These are phyloP conservation scores for Perdita meconis DNA, from an alignment of 2,888 invertebrate species.

Conservation along the genomic window DNA sequence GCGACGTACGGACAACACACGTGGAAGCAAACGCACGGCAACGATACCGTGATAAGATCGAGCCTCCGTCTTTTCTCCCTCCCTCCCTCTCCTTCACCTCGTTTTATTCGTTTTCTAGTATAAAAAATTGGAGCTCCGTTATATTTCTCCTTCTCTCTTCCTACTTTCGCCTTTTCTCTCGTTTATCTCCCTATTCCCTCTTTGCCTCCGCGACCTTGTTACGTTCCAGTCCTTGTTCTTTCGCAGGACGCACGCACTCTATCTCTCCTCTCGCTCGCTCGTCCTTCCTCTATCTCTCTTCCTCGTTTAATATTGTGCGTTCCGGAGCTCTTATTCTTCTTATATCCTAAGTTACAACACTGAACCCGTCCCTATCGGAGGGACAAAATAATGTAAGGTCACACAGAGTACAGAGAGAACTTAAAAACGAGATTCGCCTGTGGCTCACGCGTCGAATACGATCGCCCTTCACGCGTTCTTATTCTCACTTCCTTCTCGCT, in stretches of 20 bases:
- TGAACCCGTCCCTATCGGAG: slow-evolving; percentile 80
- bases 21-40: slow-evolving; percentile 61
- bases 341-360: slow-evolving; percentile 83
- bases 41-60: slow-evolving; percentile 49
- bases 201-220: slow-evolving; percentile 31
- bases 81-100: slow-evolving; percentile 14
- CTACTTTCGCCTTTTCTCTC: slow-evolving; percentile 15
- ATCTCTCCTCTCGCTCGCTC: slow-evolving; percentile 37
- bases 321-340: slow-evolving; percentile 78
- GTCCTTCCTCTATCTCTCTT: slow-evolving; percentile 19
- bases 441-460: slow-evolving; percentile 62
- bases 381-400: slow-evolving; percentile 83
- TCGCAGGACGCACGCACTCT: slow-evolving; percentile 11
- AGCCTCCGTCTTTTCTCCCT: slow-evolving; percentile 10
- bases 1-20: slow-evolving; percentile 56
- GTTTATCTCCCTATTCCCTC: slow-evolving; percentile 31
- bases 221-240: slow-evolving; percentile 1
- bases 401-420: slow-evolving; percentile 78
- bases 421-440: slow-evolving; percentile 72
- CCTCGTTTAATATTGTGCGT: slow-evolving; percentile 68
- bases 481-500: slow-evolving; percentile 27
- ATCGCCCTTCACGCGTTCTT: slow-evolving; percentile 51
- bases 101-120: slow-evolving; percentile 53
- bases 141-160: slow-evolving; percentile 35
- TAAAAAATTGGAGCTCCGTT: slow-evolving; percentile 71